Conservation (phyloP, 1,140 invertebrate genomes). For the Maconellicoccus hirsutus region DNA sequence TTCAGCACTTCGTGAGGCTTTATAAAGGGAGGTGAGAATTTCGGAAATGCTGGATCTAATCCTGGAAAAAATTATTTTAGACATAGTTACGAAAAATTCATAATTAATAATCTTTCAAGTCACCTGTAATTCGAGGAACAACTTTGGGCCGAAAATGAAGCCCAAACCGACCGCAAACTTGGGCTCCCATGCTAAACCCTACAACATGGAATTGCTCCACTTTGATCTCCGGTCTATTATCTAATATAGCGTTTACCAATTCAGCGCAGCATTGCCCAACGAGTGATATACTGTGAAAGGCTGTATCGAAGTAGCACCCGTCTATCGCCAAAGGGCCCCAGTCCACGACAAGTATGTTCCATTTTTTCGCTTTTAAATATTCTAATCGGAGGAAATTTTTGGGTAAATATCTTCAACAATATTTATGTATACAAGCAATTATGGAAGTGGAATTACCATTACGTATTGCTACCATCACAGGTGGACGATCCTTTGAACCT, state of each 20-base stretch:
- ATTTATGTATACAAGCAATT: no score
- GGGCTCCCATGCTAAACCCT: slow-evolving; percentile 62
- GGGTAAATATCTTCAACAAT: no score
- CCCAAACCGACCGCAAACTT: slow-evolving; percentile 52
- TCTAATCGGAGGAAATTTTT: no score
- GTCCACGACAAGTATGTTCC: no score
- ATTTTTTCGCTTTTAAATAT: no score
- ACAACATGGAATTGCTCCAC: slow-evolving; percentile 48
- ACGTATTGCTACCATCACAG: no score
- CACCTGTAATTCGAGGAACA: slow-evolving; percentile 45
- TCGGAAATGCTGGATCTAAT: slow-evolving; percentile 46
- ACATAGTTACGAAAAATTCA: no score
- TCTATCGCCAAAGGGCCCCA: no score
- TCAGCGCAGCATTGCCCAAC: slow-evolving; percentile 41
- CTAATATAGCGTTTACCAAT: slow-evolving; percentile 34
- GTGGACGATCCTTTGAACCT: no score
- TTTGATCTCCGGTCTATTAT: slow-evolving; percentile 32
- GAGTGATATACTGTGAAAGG: slow-evolving; percentile 25
- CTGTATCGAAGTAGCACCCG: no score
- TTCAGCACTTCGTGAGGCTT: slow-evolving; percentile 39
- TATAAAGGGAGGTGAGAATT: slow-evolving; percentile 37
- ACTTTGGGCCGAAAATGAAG: slow-evolving; percentile 36
- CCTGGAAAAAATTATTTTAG: slow-evolving; percentile 35
- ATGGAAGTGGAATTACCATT: no score
- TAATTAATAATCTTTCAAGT: no score